A percentile compares a stretch with the other conserved stretches of the same genome.
Conservation (phyloP, 53 echinoderm and acorn worm genomes). For the Stichopus horrens region DNA sequence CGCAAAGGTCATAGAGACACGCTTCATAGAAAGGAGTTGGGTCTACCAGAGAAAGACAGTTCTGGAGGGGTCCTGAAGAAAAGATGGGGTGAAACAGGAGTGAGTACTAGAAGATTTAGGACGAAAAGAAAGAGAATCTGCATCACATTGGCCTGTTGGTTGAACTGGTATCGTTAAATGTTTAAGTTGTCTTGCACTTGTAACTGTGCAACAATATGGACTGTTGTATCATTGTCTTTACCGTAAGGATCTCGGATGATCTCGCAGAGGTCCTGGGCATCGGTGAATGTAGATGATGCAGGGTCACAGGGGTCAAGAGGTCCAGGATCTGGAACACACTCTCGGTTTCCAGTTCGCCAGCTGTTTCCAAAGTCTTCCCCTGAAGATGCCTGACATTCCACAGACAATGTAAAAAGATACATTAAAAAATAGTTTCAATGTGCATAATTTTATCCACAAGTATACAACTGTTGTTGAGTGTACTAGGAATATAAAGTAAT, state of each 20-base stretch:
- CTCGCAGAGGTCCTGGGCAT: conserved; percentile 64
- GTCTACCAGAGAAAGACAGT: conserved; percentile 58
- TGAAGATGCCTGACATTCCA: conserved; percentile 35
- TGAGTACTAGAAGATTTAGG: background rate
- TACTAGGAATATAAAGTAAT: no score
- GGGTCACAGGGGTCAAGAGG: conserved; percentile 54
- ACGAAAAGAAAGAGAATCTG: background rate
- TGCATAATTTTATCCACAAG: no score
- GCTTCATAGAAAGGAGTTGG: conserved; percentile 58
- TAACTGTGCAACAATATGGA: no score
- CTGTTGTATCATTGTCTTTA: background rate
- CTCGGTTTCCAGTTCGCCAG: conserved; percentile 52
- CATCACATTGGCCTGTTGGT: no score
- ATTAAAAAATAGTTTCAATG: background rate
- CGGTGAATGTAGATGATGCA: conserved; percentile 22
- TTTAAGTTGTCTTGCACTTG: no score
- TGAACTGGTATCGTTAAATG: no score
- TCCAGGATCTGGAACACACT: conserved; percentile 46
- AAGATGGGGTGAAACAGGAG: no score
- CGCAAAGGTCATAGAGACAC: conserved; percentile 70
- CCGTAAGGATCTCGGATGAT: conserved; percentile 36
- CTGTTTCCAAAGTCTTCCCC: conserved; percentile 60
- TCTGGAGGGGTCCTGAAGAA: conserved; percentile 55
- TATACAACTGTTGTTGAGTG: no score
- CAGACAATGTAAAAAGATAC: background rate